phyloP scores from a whole-genome alignment of 2,888 invertebrate species.

The Hirudinaria manillensis region DNA sequence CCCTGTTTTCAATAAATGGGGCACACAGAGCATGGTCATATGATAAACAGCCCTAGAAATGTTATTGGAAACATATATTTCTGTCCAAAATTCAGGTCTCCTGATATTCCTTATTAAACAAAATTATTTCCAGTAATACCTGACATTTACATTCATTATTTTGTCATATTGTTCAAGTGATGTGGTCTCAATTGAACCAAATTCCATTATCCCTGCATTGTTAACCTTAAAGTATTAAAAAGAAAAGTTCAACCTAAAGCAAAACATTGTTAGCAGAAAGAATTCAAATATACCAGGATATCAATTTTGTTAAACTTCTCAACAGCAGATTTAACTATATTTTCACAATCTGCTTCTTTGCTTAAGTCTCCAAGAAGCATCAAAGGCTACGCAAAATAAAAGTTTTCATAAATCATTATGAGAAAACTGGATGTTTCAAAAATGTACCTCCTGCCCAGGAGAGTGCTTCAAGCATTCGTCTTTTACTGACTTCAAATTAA shows the following conservation, averaged over 20 bases:
- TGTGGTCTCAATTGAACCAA: slow-evolving; percentile 78
- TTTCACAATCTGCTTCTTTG: slow-evolving; percentile 46
- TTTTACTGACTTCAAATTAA: slow-evolving; percentile 45
- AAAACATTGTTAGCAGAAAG: slow-evolving; percentile 39
- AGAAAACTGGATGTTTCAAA: not conserved
- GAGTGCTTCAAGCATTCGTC: slow-evolving; percentile 42
- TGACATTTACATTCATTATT: slow-evolving; percentile 81
- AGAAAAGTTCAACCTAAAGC: not conserved
- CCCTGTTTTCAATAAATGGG: slow-evolving; percentile 65
- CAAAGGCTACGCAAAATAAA: slow-evolving; percentile 44
- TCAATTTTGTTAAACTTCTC: slow-evolving; percentile 47
- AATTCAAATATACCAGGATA: slow-evolving; percentile 40
- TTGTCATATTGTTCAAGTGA: slow-evolving; percentile 79
- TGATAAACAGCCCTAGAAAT: slow-evolving; percentile 54
- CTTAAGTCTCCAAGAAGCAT: slow-evolving; percentile 52
- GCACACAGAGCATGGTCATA: slow-evolving; percentile 78
- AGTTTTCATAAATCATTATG: not conserved
- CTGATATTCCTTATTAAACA: too few relatives aligned
- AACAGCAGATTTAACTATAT: slow-evolving; percentile 46
- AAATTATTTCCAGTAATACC: slow-evolving; percentile 50
- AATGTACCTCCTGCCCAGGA: too few relatives aligned
- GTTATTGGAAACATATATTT: too few relatives aligned
- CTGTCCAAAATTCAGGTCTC: too few relatives aligned
- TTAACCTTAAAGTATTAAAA: slow-evolving; percentile 55
- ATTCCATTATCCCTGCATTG: slow-evolving; percentile 78